These are phyloP conservation scores for Tychaedon coryphoeus DNA, from an alignment of 2,113 vertebrate species.

Conservation along the genomic window DNA sequence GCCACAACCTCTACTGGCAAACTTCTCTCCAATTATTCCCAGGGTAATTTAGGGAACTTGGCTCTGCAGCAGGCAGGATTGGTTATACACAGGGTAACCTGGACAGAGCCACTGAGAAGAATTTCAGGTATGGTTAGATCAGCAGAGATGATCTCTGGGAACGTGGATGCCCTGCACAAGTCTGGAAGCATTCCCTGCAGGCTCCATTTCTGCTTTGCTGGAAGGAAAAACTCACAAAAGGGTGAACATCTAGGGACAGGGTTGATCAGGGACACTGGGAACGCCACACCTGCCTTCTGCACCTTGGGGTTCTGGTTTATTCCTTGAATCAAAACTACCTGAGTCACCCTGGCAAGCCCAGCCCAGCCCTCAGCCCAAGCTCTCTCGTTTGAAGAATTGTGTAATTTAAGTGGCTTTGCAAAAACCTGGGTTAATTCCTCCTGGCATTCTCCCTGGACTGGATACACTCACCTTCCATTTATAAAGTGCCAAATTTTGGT, in stretches of 20 bases:
- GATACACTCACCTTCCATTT: background rate
- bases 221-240: background rate
- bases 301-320: background rate
- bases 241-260: background rate
- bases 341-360: constrained; percentile 20
- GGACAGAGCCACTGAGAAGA: background rate
- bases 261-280: background rate
- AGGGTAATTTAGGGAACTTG: background rate
- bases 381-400: background rate
- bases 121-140: background rate
- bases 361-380: background rate
- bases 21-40: background rate
- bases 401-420: background rate
- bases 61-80: background rate
- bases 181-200: background rate
- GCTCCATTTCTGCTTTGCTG: background rate
- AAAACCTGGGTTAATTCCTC: background rate
- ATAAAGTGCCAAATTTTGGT: background rate
- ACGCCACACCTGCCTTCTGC: background rate
- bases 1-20: background rate
- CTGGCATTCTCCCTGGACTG: background rate
- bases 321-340: background rate
- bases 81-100: background rate
- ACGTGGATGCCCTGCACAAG: background rate
- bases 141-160: background rate